phyloP scores from a whole-genome alignment of 2,888 invertebrate species.

The Ophion ventricosus region DNA sequence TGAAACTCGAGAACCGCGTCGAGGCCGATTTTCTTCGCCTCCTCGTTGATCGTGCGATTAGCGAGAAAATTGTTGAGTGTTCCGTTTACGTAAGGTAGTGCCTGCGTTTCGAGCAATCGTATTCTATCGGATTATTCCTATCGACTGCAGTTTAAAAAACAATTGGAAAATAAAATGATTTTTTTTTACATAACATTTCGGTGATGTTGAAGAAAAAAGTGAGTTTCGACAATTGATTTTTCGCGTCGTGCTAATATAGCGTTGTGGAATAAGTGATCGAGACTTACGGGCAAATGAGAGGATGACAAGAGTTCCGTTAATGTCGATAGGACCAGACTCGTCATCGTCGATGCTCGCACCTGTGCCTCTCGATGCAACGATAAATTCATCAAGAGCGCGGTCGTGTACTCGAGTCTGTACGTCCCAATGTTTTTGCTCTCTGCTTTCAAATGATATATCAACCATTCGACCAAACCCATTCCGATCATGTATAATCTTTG shows the following conservation, averaged over 20 bases:
- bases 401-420: slow-evolving; percentile 88
- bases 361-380: slow-evolving; percentile 86
- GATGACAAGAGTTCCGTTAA: slow-evolving; percentile 75
- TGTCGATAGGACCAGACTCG: slow-evolving; percentile 76
- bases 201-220: slow-evolving; percentile 8
- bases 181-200: too few relatives aligned
- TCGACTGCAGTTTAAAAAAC: neutral
- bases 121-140: neutral
- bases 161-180: neutral
- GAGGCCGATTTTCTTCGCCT: slow-evolving; percentile 80
- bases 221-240: slow-evolving; percentile 15
- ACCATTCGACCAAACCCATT: slow-evolving; percentile 86
- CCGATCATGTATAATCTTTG: slow-evolving; percentile 87
- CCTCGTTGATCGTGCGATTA: slow-evolving; percentile 84
- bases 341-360: slow-evolving; percentile 73
- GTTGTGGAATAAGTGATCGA: neutral
- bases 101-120: slow-evolving; percentile 65
- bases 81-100: slow-evolving; percentile 80
- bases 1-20: slow-evolving; percentile 75
- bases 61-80: slow-evolving; percentile 83
- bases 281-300: slow-evolving; percentile 74
- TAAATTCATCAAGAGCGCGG: slow-evolving; percentile 88
- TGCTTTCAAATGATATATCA: slow-evolving; percentile 85
- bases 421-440: slow-evolving; percentile 81
- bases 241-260: too few relatives aligned